A percentile compares a stretch with the other conserved stretches of the same genome.
Conservation (phyloP, 2,113 vertebrate species). For the Amphilophus citrinellus region DNA sequence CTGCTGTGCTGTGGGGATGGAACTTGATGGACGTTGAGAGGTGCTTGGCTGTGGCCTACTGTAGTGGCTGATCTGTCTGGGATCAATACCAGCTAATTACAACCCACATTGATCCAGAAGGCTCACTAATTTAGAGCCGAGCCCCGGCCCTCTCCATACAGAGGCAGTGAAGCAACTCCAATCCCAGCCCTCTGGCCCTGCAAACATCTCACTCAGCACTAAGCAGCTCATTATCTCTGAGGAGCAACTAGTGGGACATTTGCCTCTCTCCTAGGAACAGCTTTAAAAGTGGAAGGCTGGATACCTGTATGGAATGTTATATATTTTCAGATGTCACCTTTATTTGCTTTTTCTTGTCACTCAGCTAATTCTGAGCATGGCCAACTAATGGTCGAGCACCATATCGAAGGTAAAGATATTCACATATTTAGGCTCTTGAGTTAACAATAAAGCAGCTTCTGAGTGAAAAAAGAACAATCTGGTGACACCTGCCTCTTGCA, state of each 20-base stretch:
- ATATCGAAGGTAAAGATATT: background rate
- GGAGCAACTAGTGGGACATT: constrained; percentile 71
- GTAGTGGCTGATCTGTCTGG: constrained; percentile 78
- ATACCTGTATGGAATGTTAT: constrained; percentile 38
- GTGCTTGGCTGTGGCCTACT: constrained; percentile 77
- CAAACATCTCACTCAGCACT: constrained; percentile 78
- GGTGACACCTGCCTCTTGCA: background rate
- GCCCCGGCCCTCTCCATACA: constrained; percentile 57
- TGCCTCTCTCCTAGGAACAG: constrained; percentile 49
- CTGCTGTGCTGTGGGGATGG: constrained; percentile 52
- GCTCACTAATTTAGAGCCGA: constrained; percentile 79
- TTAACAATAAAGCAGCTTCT: background rate
- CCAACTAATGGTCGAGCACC: background rate
- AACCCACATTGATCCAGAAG: constrained; percentile 79
- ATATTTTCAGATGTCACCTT: constrained; percentile 42
- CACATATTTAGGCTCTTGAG: background rate
- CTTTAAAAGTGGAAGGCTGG: constrained; percentile 25
- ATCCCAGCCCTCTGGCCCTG: constrained; percentile 67
- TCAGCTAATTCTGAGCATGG: background rate
- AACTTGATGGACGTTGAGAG: constrained; percentile 75
- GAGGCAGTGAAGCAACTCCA: constrained; percentile 70
- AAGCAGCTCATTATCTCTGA: constrained; percentile 75
- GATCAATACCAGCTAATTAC: constrained; percentile 86
- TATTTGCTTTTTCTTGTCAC: constrained; percentile 18
- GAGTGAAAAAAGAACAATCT: background rate